A percentile compares a stretch with the other conserved stretches of the same genome.
phyloP scores from a whole-genome alignment of 2,113 vertebrate genomes.

The Lepisosteus oculatus region DNA sequence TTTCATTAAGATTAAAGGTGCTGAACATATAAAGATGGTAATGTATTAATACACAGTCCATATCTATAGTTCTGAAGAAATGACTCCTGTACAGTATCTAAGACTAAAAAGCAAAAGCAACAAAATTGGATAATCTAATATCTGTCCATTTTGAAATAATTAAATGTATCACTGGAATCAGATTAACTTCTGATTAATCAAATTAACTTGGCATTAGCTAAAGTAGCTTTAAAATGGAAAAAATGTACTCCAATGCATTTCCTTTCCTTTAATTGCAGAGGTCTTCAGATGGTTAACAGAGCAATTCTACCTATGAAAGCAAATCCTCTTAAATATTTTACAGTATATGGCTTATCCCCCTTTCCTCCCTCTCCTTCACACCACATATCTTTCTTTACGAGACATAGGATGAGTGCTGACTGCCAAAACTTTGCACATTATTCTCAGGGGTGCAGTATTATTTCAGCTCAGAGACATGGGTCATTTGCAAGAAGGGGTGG shows the following conservation, averaged over 20 bases:
- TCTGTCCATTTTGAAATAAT: too few relatives aligned
- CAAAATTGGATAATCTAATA: too few relatives aligned
- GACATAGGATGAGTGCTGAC: slow-evolving; percentile 25
- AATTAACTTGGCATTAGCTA: neutral
- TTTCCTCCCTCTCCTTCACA: neutral
- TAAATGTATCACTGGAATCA: too few relatives aligned
- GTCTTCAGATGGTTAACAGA: neutral
- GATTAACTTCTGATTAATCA: neutral
- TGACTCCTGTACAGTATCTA: too few relatives aligned
- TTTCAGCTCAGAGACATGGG: slow-evolving; percentile 46
- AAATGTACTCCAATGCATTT: neutral
- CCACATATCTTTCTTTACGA: slow-evolving; percentile 40
- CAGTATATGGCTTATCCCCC: neutral
- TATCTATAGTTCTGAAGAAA: too few relatives aligned
- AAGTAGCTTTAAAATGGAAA: neutral
- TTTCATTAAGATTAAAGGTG: too few relatives aligned
- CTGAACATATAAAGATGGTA: too few relatives aligned
- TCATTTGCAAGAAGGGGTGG: slow-evolving; percentile 39
- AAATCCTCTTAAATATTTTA: slow-evolving; percentile 25
- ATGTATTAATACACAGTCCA: too few relatives aligned
- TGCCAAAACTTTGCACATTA: slow-evolving; percentile 38
- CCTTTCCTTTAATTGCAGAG: neutral
- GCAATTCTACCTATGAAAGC: neutral
- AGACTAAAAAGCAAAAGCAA: too few relatives aligned
- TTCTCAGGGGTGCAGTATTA: slow-evolving; percentile 46